These are phyloP conservation scores for Ophonus ardosiacus DNA, from an alignment of 2,888 invertebrate genomes.

Conservation along the genomic window DNA sequence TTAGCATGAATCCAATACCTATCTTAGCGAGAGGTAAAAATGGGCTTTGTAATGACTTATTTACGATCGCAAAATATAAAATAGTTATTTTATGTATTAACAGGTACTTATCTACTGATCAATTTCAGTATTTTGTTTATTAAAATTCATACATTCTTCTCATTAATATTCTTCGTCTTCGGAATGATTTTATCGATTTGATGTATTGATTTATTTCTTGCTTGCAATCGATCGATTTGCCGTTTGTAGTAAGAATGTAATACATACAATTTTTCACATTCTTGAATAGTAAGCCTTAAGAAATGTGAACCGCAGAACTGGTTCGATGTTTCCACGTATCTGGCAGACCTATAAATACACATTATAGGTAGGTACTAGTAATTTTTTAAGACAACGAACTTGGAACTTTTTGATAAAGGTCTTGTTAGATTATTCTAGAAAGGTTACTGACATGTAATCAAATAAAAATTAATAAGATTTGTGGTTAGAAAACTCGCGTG, in stretches of 20 bases:
- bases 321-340: neutral
- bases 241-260: neutral
- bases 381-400: neutral
- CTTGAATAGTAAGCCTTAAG: neutral
- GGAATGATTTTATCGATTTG: neutral
- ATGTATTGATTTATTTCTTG: neutral
- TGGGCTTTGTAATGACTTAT: too few species aligned
- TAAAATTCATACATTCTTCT: too few species aligned
- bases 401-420: neutral
- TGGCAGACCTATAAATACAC: neutral
- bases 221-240: neutral
- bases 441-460: conserved; percentile 12
- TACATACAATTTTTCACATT: neutral
- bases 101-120: too few species aligned
- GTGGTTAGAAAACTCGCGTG: neutral
- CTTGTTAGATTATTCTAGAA: neutral
- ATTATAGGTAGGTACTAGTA: neutral
- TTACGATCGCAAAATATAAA: too few species aligned
- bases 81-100: too few species aligned
- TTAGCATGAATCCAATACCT: too few species aligned
- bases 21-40: too few species aligned
- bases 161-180: too few species aligned
- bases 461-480: conserved; percentile 7
- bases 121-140: too few species aligned
- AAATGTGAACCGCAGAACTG: neutral